These are phyloP conservation scores for Thamnophis elegans DNA, from an alignment of 2,797 vertebrate species.

Conservation along the genomic window DNA sequence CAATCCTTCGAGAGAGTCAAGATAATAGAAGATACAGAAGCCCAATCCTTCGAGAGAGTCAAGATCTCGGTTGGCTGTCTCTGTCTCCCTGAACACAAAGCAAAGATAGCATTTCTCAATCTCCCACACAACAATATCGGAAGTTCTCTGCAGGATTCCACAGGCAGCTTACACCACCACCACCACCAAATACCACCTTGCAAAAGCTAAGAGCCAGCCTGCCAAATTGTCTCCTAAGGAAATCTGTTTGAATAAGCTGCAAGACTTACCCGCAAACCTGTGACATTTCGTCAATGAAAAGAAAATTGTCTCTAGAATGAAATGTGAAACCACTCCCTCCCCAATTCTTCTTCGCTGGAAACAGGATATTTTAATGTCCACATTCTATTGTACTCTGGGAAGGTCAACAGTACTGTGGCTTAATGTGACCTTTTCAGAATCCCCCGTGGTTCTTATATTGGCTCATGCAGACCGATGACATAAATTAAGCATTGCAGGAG, in stretches of 20 bases:
- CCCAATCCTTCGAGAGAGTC: neutral
- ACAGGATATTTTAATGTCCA: constrained; percentile 16
- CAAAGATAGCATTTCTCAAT: neutral
- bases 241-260: neutral
- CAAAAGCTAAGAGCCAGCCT: neutral
- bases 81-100: neutral
- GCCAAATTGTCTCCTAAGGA: neutral
- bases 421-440: constrained; percentile 48
- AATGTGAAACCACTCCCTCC: constrained; percentile 9
- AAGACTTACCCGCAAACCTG: neutral
- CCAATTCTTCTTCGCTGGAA: constrained; percentile 24
- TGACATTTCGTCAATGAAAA: neutral
- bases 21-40: no score
- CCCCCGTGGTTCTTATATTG: constrained; percentile 36
- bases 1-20: neutral
- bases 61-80: neutral
- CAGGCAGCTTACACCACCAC: neutral
- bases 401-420: constrained; percentile 43
- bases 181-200: no score
- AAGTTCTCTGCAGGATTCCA: neutral
- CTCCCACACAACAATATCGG: neutral
- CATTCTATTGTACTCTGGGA: constrained; percentile 24
- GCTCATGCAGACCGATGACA: neutral
- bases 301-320: neutral
- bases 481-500: constrained; percentile 28